A percentile compares a stretch with the other conserved stretches of the same genome.
phyloP scores from a whole-genome alignment of 2,888 invertebrate genomes.

The Xanthorhoe spadicearia region DNA sequence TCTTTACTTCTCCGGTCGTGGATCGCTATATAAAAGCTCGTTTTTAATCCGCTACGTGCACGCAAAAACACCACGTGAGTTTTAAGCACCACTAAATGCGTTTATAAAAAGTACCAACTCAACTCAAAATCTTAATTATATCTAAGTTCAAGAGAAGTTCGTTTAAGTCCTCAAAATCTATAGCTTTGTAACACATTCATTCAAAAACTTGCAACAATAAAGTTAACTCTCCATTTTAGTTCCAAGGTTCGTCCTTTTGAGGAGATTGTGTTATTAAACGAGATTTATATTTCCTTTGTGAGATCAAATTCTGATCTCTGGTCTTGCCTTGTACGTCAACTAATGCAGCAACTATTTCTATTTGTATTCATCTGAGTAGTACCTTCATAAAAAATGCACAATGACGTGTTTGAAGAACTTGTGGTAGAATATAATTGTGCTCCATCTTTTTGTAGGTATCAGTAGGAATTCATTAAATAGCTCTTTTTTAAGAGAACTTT shows the following conservation, averaged over 20 bases:
- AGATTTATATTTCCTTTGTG: slow-evolving; percentile 43
- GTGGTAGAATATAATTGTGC: too few species aligned
- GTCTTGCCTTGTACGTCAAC: slow-evolving; percentile 38
- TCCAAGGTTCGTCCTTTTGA: slow-evolving; percentile 38
- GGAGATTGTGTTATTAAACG: slow-evolving; percentile 31
- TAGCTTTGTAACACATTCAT: slow-evolving; percentile 10
- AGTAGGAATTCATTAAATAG: too few species aligned
- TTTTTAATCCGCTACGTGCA: too few species aligned
- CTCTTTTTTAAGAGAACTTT: too few species aligned
- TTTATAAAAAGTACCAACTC: background rate
- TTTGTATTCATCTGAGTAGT: slow-evolving; percentile 36
- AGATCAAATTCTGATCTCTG: slow-evolving; percentile 29
- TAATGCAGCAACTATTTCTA: slow-evolving; percentile 25
- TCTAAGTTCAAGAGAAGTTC: slow-evolving; percentile 9
- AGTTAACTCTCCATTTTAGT: slow-evolving; percentile 32
- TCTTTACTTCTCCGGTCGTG: too few species aligned
- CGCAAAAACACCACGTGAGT: too few species aligned
- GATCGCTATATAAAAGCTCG: too few species aligned
- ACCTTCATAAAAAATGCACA: slow-evolving; percentile 5
- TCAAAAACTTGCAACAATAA: slow-evolving; percentile 24
- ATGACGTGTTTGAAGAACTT: too few species aligned
- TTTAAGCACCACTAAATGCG: too few species aligned
- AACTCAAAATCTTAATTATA: slow-evolving; percentile 4
- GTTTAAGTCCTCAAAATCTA: slow-evolving; percentile 4
- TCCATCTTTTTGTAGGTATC: too few species aligned